Conservation (phyloP, 2,888 invertebrate species). For the Dynastes maya region DNA sequence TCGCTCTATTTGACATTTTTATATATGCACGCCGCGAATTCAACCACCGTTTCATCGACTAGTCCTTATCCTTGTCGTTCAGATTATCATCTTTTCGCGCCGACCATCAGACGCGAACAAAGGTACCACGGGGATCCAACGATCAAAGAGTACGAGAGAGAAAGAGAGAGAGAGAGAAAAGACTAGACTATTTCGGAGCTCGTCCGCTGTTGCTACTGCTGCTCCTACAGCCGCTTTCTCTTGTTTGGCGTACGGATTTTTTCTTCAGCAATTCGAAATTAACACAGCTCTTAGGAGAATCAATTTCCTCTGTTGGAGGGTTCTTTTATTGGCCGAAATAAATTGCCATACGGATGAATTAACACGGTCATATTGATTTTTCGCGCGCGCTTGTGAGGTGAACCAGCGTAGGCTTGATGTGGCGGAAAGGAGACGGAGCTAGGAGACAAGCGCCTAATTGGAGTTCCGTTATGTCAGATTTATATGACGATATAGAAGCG, state of each 20-base stretch:
- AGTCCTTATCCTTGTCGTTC: neutral
- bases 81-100: constrained; percentile 26
- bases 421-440: constrained; percentile 14
- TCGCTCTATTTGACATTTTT: constrained; percentile 38
- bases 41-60: constrained; percentile 21
- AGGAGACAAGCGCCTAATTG: constrained; percentile 38
- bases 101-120: constrained; percentile 15
- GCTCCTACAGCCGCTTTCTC: constrained; percentile 7
- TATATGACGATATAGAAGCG: constrained; percentile 39
- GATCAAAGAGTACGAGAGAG: no score
- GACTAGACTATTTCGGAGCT: constrained; percentile 22
- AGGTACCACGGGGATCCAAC: neutral
- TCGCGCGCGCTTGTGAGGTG: constrained; percentile 34
- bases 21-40: constrained; percentile 28
- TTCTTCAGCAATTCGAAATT: constrained; percentile 43
- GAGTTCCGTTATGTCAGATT: constrained; percentile 46
- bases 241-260: constrained; percentile 42
- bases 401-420: neutral
- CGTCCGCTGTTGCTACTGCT: constrained; percentile 6
- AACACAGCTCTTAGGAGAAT: constrained; percentile 47
- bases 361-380: constrained; percentile 46
- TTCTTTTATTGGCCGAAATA: constrained; percentile 47
- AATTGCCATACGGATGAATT: constrained; percentile 47
- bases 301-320: constrained; percentile 47
- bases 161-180: neutral